Percentiles rank a stretch among this genome's conserved stretches.
Evolutionary conservation across 2,113 vertebrate genomes (phyloP).

Genomic region (Numenius arquata): DNA sequence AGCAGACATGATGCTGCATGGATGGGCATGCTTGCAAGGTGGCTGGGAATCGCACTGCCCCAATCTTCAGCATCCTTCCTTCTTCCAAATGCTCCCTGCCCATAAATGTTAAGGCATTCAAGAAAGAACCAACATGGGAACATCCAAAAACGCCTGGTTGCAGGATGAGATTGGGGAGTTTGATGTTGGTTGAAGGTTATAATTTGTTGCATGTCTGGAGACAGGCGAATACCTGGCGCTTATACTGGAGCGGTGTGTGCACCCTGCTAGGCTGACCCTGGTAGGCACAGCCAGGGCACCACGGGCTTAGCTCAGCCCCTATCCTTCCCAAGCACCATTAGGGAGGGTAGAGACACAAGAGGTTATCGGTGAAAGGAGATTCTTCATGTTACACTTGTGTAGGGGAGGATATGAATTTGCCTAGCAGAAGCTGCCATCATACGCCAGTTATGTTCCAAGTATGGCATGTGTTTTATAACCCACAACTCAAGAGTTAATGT

Average conservation of each 20-base stretch:
- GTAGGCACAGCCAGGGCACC: neutral
- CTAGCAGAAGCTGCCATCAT: neutral
- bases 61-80: neutral
- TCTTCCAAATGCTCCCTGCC: neutral
- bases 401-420: neutral
- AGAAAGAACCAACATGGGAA: neutral
- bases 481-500: rapidly evolving
- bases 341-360: neutral
- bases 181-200: neutral
- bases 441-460: neutral
- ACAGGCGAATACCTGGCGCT: rapidly evolving
- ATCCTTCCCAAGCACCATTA: neutral
- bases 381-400: rapidly evolving
- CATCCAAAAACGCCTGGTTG: neutral
- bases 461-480: neutral
- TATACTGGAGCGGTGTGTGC: neutral
- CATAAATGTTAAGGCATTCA: neutral
- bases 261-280: neutral
- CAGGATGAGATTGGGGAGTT: neutral
- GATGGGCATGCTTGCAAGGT: neutral
- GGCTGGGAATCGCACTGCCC: neutral
- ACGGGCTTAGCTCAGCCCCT: neutral
- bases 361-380: neutral
- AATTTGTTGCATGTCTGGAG: neutral
- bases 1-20: rapidly evolving